Percentiles rank a stretch among this genome's conserved stretches.
Evolutionary conservation across 2,113 vertebrate species (phyloP).

Genomic region (Anguilla japonica): DNA sequence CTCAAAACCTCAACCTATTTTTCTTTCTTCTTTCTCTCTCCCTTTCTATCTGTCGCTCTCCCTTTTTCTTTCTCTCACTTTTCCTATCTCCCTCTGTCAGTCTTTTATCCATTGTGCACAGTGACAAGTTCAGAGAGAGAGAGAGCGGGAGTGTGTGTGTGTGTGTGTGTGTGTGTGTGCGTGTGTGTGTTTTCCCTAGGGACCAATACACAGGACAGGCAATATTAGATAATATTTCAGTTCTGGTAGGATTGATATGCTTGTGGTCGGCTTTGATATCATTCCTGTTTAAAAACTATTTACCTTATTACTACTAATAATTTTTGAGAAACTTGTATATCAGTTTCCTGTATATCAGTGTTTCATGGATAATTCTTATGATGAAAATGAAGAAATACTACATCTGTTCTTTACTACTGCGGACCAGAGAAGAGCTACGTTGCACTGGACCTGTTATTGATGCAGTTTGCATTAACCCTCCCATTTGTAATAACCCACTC

Average conservation of each 20-base stretch:
- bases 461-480: conserved; percentile 13
- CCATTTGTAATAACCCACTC: too few species aligned
- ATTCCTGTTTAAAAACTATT: conserved; percentile 18
- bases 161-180: too few species aligned
- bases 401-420: conserved; percentile 37
- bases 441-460: conserved; percentile 32
- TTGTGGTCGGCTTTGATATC: background rate
- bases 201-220: conserved; percentile 15
- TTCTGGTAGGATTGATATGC: conserved; percentile 20
- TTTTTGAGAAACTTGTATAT: conserved; percentile 24
- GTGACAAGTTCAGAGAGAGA: background rate
- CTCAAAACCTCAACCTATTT: background rate
- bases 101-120: background rate
- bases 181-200: background rate
- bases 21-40: background rate
- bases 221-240: conserved; percentile 13
- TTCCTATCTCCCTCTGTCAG: too few species aligned
- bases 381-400: conserved; percentile 30
- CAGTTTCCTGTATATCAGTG: conserved; percentile 38
- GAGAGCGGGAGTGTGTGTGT: too few species aligned
- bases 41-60: too few species aligned
- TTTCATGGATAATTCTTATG: conserved; percentile 33
- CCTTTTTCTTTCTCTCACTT: too few species aligned
- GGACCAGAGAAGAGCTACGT: conserved; percentile 12
- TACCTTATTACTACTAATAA: conserved; percentile 33